These are phyloP conservation scores for Lamproptera curius DNA, from an alignment of 2,888 invertebrate species.

Conservation along the genomic window DNA sequence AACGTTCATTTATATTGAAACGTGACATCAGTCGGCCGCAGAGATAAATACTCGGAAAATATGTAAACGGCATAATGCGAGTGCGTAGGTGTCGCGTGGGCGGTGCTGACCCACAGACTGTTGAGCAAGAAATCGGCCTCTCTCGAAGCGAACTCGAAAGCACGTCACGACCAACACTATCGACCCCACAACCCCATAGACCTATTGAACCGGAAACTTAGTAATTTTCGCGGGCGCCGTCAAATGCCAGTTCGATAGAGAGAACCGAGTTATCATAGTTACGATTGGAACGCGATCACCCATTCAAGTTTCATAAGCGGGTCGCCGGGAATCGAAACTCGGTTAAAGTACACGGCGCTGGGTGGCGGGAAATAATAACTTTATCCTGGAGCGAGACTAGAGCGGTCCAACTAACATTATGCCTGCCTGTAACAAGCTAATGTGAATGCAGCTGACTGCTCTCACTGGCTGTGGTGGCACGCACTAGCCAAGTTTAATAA, in stretches of 20 bases:
- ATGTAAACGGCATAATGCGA: slow-evolving; percentile 4
- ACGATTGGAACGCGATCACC: slow-evolving; percentile 65
- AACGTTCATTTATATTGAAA: slow-evolving; percentile 9
- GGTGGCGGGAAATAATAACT: slow-evolving; percentile 76
- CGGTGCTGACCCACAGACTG: slow-evolving; percentile 12
- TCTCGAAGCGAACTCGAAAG: slow-evolving; percentile 12
- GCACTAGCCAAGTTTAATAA: slow-evolving; percentile 70
- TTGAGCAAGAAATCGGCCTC: slow-evolving; percentile 9
- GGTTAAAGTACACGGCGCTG: slow-evolving; percentile 64
- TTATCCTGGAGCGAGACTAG: slow-evolving; percentile 67
- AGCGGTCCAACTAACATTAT: slow-evolving; percentile 74
- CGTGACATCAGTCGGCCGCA: slow-evolving; percentile 10
- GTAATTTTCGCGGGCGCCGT: slow-evolving; percentile 40
- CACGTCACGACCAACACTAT: background rate
- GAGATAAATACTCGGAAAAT: slow-evolving; percentile 14
- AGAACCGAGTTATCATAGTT: slow-evolving; percentile 58
- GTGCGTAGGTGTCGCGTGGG: slow-evolving; percentile 20
- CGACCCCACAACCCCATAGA: slow-evolving; percentile 1
- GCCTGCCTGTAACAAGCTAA: slow-evolving; percentile 77
- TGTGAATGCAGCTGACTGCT: slow-evolving; percentile 73
- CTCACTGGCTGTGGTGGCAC: slow-evolving; percentile 57
- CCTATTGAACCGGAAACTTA: slow-evolving; percentile 22
- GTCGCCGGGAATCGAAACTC: slow-evolving; percentile 68
- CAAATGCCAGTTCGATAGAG: slow-evolving; percentile 58
- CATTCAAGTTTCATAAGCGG: slow-evolving; percentile 69